These are phyloP conservation scores for Himalopsyche tibetana DNA, from an alignment of 2,888 invertebrate genomes.

Conservation along the genomic window DNA sequence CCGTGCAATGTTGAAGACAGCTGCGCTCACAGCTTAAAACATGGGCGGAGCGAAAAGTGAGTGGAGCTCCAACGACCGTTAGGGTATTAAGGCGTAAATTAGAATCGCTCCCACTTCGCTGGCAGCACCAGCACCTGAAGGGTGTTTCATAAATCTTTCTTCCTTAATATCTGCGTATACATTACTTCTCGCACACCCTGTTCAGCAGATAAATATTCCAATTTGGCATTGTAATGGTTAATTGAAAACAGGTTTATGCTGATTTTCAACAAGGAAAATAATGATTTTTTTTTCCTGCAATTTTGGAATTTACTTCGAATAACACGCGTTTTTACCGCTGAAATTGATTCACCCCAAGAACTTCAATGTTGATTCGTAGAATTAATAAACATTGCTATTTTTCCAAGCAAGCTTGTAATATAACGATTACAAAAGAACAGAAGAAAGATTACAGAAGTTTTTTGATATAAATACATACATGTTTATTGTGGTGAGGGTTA, in stretches of 20 bases:
- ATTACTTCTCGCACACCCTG: conserved; percentile 14
- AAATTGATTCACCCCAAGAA: too few species aligned
- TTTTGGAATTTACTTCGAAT: not conserved
- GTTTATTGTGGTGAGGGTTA: too few species aligned
- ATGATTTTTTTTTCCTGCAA: not conserved
- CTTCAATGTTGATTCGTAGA: too few species aligned
- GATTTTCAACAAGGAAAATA: not conserved
- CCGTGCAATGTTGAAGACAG: too few species aligned
- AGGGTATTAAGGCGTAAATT: conserved; percentile 54
- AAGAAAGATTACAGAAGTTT: too few species aligned
- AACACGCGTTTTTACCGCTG: too few species aligned
- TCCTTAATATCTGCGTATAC: conserved; percentile 51
- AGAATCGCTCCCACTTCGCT: conserved; percentile 49
- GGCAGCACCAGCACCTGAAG: conserved; percentile 28
- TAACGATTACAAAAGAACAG: too few species aligned
- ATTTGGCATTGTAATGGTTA: conserved; percentile 29
- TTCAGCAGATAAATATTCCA: conserved; percentile 6
- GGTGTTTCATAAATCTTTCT: conserved; percentile 53
- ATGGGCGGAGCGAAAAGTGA: conserved; percentile 19
- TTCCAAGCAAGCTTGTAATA: too few species aligned
- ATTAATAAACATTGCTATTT: too few species aligned
- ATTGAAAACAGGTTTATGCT: conserved; percentile 27
- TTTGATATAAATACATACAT: too few species aligned
- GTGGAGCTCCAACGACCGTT: conserved; percentile 46
- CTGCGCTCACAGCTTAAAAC: not conserved